Evolutionary conservation across 1,140 invertebrate genomes (phyloP), one percentile per base, ranked within the genome.

Genomic region (Ptiloglossa arizonensis): DNA sequence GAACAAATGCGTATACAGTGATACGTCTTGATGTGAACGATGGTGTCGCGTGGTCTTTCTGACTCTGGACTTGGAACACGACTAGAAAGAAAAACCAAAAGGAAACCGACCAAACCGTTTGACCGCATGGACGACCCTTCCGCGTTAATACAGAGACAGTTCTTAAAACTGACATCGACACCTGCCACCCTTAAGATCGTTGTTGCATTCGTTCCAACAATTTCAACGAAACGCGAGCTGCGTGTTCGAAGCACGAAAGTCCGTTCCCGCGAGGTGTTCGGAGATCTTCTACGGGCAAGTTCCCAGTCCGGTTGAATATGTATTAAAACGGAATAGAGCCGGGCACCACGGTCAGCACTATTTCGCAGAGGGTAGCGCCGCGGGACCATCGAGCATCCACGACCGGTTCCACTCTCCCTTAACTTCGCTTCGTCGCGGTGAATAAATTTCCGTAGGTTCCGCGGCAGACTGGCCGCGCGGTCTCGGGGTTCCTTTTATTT

Each of bases 401-500:
- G 56, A 64, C 72, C 62, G 52, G 52, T 76, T 62, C 29, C 5
- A 46, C 46, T 46, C 72, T 44, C 35, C 52, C 73, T 76, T 77
- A 82, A 82, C 80, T 82, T 81, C 79, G 57, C 50, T 71, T 35
- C 76, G 72, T 60, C 66, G 83, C 66, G 83, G 86, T 85, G 86
- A 85, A 87, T 84, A 87, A 87, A 87, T 87, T 87, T 86, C 29
- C 73, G 38, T 79, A 72, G 82, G 78, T 73, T n/a, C 75, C 66
- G 19, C 38, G 64, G 22, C 50, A 17, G 8, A 17, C 38, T 32
- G 46, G 22, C 29, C 59, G 62, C 59, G 62, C 76, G 82, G 81
- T 76, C 79, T 68, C 80, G 68, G 68, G 62, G n/a, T 35, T 77
- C 77, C 80, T 82, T 86, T 89, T 88, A 86, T 86, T 83, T 82